Conservation (phyloP, 2,888 invertebrate species). For the Acrobeloides nanus region DNA sequence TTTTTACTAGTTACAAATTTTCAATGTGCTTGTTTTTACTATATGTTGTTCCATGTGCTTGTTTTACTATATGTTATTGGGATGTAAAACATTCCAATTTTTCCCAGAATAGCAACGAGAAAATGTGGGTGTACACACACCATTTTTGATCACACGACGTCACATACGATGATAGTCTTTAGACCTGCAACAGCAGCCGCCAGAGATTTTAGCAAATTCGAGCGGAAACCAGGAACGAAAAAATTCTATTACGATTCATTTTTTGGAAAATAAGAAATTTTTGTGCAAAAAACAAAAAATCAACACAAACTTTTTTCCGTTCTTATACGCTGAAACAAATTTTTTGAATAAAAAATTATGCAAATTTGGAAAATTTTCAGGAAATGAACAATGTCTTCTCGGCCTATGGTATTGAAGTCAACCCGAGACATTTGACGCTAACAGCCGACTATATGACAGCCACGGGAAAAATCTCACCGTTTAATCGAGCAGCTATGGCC, state of each 20-base stretch:
- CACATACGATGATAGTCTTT: no score
- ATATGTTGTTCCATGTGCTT: neutral
- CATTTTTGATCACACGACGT: no score
- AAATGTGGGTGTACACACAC: no score
- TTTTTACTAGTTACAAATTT: conserved; percentile 3
- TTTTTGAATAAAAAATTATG: conserved; percentile 4
- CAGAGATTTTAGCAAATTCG: no score
- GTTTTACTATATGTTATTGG: conserved; percentile 1
- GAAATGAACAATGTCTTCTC: conserved; percentile 93
- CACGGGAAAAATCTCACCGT: conserved; percentile 77
- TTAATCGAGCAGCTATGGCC: conserved; percentile 77
- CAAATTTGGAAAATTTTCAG: no score
- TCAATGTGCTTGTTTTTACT: neutral
- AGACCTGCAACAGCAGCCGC: no score
- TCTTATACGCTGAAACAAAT: neutral
- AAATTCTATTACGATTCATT: no score
- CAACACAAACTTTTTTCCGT: neutral
- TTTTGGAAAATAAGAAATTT: no score
- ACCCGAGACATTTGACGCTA: conserved; percentile 81
- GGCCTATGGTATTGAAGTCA: conserved; percentile 90
- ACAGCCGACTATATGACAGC: conserved; percentile 97
- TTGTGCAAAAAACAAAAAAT: no score
- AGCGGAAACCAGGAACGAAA: no score
- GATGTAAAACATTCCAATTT: no score
- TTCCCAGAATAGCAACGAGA: no score